phyloP scores from a whole-genome alignment of 1,140 invertebrate genomes.

The Sminthurides bifidus region DNA sequence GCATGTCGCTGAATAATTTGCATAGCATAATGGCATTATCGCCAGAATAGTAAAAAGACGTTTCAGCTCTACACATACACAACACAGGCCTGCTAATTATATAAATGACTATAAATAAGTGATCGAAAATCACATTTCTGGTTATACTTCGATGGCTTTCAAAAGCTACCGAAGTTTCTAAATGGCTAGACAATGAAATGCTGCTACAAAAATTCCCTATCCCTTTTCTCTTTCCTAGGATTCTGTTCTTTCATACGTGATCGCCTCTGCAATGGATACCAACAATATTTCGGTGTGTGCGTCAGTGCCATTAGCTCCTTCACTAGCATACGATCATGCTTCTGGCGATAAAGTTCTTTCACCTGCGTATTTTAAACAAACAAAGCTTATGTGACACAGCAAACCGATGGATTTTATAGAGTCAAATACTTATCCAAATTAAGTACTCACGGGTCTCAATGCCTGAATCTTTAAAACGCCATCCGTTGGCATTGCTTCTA shows the following conservation, averaged over 20 bases:
- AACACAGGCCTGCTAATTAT: no score
- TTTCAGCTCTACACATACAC: no score
- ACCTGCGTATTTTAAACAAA: conserved; percentile 40
- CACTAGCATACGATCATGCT: conserved; percentile 46
- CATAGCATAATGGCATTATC: no score
- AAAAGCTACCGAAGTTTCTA: no score
- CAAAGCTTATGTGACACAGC: not conserved
- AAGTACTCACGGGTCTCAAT: conserved; percentile 20
- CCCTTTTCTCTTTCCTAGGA: conserved; percentile 23
- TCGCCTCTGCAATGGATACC: conserved; percentile 53
- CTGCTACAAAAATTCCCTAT: conserved; percentile 30
- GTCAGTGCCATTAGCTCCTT: conserved; percentile 61
- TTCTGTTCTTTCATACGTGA: conserved; percentile 2
- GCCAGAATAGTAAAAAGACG: no score
- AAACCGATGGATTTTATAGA: not conserved
- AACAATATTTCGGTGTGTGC: conserved; percentile 63
- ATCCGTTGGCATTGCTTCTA: conserved; percentile 31
- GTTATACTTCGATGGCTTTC: no score
- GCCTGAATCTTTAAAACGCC: conserved; percentile 30
- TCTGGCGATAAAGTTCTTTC: conserved; percentile 50
- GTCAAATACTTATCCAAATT: not conserved
- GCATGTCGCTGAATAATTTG: no score
- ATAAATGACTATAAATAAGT: no score
- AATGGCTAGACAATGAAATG: no score
- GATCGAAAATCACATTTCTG: no score